Percentiles rank a stretch among this genome's conserved stretches.
Evolutionary conservation across 2,888 invertebrate species (phyloP).

Genomic region (Choristoneura rosaceana): DNA sequence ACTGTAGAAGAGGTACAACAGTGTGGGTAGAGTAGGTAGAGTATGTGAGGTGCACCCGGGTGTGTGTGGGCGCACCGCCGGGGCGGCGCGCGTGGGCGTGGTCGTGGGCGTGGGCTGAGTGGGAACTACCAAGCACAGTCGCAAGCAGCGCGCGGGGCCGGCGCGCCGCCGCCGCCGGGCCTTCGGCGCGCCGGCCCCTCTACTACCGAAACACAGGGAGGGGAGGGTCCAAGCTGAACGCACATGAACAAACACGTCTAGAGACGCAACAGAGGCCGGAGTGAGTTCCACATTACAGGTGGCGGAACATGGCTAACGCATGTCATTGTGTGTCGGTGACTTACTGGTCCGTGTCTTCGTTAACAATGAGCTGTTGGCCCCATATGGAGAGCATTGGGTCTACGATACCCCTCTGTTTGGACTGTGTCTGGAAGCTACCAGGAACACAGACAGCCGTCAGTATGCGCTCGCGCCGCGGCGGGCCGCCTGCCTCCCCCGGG

Average conservation of each 20-base stretch:
- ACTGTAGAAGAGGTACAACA: constrained; percentile 46
- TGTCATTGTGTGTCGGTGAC: constrained; percentile 82
- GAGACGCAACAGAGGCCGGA: constrained; percentile 72
- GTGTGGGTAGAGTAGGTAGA: constrained; percentile 48
- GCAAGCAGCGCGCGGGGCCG: constrained; percentile 61
- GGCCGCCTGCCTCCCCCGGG: constrained; percentile 42
- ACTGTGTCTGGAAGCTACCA: constrained; percentile 93
- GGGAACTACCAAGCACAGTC: constrained; percentile 52
- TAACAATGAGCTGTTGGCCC: constrained; percentile 99
- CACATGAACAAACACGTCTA: constrained; percentile 71
- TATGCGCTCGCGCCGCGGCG: constrained; percentile 46
- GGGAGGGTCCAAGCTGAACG: constrained; percentile 64
- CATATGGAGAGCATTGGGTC: constrained; percentile 99
- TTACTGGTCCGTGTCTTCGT: constrained; percentile 99
- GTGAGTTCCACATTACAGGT: constrained; percentile 66
- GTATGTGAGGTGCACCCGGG: constrained; percentile 52
- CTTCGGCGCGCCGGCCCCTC: constrained; percentile 58
- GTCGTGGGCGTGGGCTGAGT: constrained; percentile 53
- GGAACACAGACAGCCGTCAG: constrained; percentile 79
- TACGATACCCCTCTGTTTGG: constrained; percentile 98
- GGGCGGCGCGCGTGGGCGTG: constrained; percentile 16
- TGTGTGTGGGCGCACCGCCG: constrained; percentile 12
- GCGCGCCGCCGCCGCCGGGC: constrained; percentile 47
- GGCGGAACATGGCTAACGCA: constrained; percentile 65
- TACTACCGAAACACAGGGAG: constrained; percentile 59